Evolutionary conservation across 2,888 invertebrate genomes (phyloP).

Genomic region (Argyra leucocephala): DNA sequence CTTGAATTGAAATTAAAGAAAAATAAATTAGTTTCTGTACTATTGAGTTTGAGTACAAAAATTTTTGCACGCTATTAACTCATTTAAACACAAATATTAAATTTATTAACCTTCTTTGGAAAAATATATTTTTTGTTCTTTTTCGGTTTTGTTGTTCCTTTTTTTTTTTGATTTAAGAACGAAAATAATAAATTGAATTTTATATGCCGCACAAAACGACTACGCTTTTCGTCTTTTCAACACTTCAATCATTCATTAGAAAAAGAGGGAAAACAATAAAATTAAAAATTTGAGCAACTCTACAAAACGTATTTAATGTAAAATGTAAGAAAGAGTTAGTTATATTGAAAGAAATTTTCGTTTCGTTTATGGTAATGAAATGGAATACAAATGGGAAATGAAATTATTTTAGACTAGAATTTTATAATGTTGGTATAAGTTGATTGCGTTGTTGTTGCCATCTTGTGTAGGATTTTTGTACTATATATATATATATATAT

Average conservation of each 20-base stretch:
- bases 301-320: neutral
- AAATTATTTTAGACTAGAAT: no score
- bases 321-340: neutral
- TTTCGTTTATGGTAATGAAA: no score
- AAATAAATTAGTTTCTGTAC: neutral
- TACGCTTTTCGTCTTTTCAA: neutral
- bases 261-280: neutral
- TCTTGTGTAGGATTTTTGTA: no score
- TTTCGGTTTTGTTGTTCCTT: no score
- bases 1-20: neutral
- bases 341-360: no score
- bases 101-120: neutral
- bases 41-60: neutral
- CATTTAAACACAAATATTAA: neutral
- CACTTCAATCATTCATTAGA: neutral
- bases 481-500: no score
- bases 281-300: neutral
- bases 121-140: neutral
- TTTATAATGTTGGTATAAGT: no score
- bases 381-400: no score
- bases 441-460: no score
- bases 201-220: slow-evolving; percentile 6
- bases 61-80: neutral
- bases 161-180: neutral
- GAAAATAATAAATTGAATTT: slow-evolving; percentile 2